phyloP scores from a whole-genome alignment of 2,113 vertebrate species.

The Spermophilus dauricus region DNA sequence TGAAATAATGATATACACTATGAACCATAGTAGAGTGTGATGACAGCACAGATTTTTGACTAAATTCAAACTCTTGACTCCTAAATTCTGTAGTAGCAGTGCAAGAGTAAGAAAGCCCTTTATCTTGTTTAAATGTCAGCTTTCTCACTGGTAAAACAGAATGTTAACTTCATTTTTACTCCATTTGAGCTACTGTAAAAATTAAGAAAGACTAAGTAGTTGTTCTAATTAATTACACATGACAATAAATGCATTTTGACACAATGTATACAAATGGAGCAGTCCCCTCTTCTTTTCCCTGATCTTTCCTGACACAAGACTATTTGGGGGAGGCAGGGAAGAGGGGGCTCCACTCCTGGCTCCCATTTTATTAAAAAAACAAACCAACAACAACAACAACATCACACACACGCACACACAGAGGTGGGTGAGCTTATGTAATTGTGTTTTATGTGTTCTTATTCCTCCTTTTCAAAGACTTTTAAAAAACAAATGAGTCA shows the following conservation, averaged over 20 bases:
- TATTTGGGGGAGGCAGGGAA: no score
- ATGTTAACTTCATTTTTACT: conserved; percentile 38
- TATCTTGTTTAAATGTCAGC: conserved; percentile 9
- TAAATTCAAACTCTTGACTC: neutral
- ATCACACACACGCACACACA: neutral
- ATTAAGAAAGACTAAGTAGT: conserved; percentile 54
- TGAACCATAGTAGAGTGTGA: neutral
- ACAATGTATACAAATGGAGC: no score
- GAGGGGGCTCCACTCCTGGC: neutral
- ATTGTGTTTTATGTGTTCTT: conserved; percentile 61
- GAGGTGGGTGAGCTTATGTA: conserved; percentile 45
- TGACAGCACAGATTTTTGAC: neutral
- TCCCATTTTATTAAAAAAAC: conserved; percentile 26
- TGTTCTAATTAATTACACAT: no score
- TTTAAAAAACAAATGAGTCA: conserved; percentile 69
- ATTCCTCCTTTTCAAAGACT: conserved; percentile 44
- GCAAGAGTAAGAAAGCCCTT: neutral
- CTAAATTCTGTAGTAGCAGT: neutral
- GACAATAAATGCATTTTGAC: no score
- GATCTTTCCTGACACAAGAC: neutral
- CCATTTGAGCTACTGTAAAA: conserved; percentile 16
- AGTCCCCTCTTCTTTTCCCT: neutral
- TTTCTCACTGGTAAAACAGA: conserved; percentile 24
- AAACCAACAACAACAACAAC: neutral
- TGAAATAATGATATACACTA: neutral